A percentile compares a stretch with the other conserved stretches of the same genome.
These are phyloP conservation scores for Erythrocebus patas DNA, from an alignment of 2,113 vertebrate species.

Conservation along the genomic window DNA sequence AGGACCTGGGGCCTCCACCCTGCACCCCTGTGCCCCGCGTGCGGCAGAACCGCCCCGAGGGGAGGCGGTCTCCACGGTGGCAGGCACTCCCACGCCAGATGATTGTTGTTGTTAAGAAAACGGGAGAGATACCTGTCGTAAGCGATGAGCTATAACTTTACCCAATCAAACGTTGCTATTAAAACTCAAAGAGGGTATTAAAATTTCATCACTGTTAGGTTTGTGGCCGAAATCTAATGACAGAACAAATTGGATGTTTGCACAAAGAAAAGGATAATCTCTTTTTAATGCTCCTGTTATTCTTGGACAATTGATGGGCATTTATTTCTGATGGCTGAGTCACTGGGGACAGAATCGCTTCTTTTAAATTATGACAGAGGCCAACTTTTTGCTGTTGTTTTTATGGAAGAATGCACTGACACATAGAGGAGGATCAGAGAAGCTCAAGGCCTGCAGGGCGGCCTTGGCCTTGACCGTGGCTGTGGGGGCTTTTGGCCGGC, in stretches of 20 bases:
- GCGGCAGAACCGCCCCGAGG: neutral
- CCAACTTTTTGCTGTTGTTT: neutral
- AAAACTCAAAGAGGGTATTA: neutral
- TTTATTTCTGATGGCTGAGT: neutral
- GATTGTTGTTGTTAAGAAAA: neutral
- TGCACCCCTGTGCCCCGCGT: accelerated
- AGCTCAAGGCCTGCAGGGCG: neutral
- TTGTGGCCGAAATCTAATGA: constrained; percentile 1
- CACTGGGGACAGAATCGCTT: neutral
- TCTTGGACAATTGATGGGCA: neutral
- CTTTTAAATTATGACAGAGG: neutral
- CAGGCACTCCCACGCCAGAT: neutral
- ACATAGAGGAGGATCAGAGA: accelerated
- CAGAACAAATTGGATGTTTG: neutral
- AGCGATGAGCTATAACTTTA: neutral
- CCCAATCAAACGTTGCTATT: neutral
- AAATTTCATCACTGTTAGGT: neutral
- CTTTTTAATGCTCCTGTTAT: neutral
- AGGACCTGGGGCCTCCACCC: neutral
- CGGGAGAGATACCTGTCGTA: neutral
- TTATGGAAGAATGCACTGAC: neutral
- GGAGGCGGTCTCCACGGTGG: accelerated
- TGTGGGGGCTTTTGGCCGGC: neutral
- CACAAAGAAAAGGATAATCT: neutral
- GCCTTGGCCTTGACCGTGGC: neutral